These are phyloP conservation scores for Ctenosaura bakeri DNA, from an alignment of 2,797 vertebrate genomes.

Conservation along the genomic window DNA sequence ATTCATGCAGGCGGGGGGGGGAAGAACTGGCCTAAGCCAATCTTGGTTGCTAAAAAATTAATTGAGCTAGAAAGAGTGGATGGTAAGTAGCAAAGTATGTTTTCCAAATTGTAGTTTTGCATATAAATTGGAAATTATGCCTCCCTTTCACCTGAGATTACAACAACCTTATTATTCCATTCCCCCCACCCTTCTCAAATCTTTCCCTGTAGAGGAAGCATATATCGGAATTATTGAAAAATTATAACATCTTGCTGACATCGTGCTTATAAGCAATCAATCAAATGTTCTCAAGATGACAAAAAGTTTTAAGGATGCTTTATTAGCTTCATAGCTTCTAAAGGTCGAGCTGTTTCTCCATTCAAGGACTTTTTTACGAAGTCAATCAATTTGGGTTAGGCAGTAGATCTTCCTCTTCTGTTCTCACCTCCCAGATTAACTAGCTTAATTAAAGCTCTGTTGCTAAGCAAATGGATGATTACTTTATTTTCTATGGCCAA, in stretches of 20 bases:
- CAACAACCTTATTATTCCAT: constrained; percentile 25
- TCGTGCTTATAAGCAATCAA: constrained; percentile 52
- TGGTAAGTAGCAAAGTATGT: constrained; percentile 27
- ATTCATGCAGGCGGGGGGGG: neutral
- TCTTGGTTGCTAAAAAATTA: constrained; percentile 34
- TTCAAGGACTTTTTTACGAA: constrained; percentile 64
- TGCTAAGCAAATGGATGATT: constrained; percentile 73
- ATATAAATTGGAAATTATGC: constrained; percentile 62
- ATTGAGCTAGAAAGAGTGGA: constrained; percentile 41
- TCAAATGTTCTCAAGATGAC: constrained; percentile 55
- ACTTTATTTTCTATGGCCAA: constrained; percentile 45
- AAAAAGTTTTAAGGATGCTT: constrained; percentile 46
- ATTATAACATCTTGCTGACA: constrained; percentile 59
- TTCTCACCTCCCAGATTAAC: constrained; percentile 69
- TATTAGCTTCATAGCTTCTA: constrained; percentile 60
- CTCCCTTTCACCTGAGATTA: constrained; percentile 44
- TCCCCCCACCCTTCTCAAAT: neutral
- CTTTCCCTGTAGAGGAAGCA: constrained; percentile 24
- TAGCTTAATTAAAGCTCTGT: constrained; percentile 64
- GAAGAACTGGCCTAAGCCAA: constrained; percentile 2
- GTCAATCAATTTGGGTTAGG: constrained; percentile 71
- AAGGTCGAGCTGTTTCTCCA: constrained; percentile 57
- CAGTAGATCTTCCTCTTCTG: constrained; percentile 55
- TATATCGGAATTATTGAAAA: constrained; percentile 55
- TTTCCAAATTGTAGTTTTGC: constrained; percentile 44